Base-by-base conservation (phyloP, 1,140 invertebrate genomes). In the Ceratina australensis region DNA sequence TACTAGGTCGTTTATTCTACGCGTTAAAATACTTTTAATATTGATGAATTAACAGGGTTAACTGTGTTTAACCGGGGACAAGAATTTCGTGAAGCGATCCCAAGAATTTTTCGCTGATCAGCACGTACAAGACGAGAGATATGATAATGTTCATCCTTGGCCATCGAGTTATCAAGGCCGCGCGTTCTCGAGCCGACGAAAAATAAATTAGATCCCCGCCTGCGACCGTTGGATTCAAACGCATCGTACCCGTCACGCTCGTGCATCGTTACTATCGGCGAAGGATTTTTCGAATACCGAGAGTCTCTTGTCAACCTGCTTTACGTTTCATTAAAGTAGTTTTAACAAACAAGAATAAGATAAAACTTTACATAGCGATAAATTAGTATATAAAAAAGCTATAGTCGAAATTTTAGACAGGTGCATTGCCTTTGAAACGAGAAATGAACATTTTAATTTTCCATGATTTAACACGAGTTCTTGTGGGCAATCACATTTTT, bases 301-400 rank as follows among this genome's bases (percentile, higher is more conserved):
- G 28, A 26, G 18, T 28, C 33, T 61, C 66, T 22, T 47, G 74
- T 71, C 66, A 61, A 20, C 71, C 74, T 71, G 74, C 74, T 77
- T 77, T 77, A 66, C 57, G 74, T 77, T 77, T 77, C 74, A 77
- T 60, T 71, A 77, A 77, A 77, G 71, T 71, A 77, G 5, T 42
- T n/a, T n/a, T n/a, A n/a, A n/a, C n/a, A n/a, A n/a, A n/a, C n/a
- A n/a, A n/a, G n/a, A n/a, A n/a, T n/a, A n/a, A n/a, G n/a, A n/a
- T n/a, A n/a, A n/a, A n/a, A n/a, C n/a, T n/a, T n/a, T n/a, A n/a
- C n/a, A n/a, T n/a, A n/a, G n/a, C n/a, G n/a, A n/a, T n/a, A n/a
- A n/a, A n/a, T n/a, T n/a, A n/a, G n/a, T n/a, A n/a, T n/a, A n/a
- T n/a, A n/a, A n/a, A n/a, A n/a, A n/a, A n/a, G n/a, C n/a, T n/a